Base-by-base conservation (phyloP, 2,113 vertebrate genomes). In the Cervus canadensis region DNA sequence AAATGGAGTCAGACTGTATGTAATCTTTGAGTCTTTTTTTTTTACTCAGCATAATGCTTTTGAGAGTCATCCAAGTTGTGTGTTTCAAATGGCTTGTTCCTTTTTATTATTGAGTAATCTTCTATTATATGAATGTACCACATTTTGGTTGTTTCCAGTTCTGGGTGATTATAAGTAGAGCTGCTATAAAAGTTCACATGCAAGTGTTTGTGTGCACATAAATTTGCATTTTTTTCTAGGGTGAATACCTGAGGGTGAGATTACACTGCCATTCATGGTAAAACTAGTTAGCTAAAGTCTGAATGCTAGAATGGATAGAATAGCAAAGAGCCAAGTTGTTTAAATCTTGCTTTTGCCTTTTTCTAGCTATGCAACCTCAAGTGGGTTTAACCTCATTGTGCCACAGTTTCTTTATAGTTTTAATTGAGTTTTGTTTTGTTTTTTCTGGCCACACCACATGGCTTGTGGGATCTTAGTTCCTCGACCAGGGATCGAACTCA, bases 211-310 rank as follows among this genome's bases (percentile, higher is more conserved):
- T 91, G 40, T 96, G 14, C 57, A 87, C 40, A 30, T 92, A 96
- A 88, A 45, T 74, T 95, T 96, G 28, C 45, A 91, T 84, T 97
- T 97, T 36, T 97, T 97, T n/a, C 54, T 95, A 74, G 33, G 25
- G 23, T 85, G 86, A 97, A 92, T 93, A 84, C 6, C 50, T 87
- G 21, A 14, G 33, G 33, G 12, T 94, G 52, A 89, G 71, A 87
- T 90, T 96, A 71, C 40, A 92, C 50, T 92, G 40, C 57, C 21
- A 78, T 56, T 95, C 26, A 89, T 81, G 23, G n/a, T 91, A 89
- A 85, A 81, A 67, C 89, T 95, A 54, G 36, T 93, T 93, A 83
- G 33, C 48, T 87, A 56, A 36, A 96, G 59, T 93, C 95, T 91
- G 78, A 90, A 83, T 96, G 56, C 54, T 95, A 95, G 62, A 92